A percentile compares a stretch with the other conserved stretches of the same genome.
Conservation (phyloP, 37 sponge, comb jelly and placozoan species). For the Geodia barretti region DNA sequence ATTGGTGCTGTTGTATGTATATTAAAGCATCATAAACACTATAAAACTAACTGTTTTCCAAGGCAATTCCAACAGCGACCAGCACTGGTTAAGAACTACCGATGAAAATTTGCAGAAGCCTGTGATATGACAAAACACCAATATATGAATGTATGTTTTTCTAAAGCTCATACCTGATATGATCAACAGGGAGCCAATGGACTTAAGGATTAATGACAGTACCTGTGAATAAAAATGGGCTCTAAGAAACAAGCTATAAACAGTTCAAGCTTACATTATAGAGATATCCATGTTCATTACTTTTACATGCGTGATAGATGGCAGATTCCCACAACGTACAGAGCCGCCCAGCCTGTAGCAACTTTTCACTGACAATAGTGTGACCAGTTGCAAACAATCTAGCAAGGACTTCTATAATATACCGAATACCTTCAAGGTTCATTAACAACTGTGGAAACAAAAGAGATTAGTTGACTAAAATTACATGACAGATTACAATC, state of each 20-base stretch:
- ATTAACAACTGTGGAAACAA: neutral
- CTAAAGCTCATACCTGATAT: neutral
- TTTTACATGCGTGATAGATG: neutral
- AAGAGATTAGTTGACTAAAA: neutral
- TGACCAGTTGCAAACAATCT: neutral
- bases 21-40: neutral
- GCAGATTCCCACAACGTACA: neutral
- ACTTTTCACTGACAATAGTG: neutral
- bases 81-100: neutral
- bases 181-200: neutral
- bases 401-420: neutral
- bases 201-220: neutral
- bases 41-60: neutral
- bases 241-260: neutral
- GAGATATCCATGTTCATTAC: neutral
- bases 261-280: neutral
- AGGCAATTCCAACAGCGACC: neutral
- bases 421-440: neutral
- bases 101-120: neutral
- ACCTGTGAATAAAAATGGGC: neutral
- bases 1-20: neutral
- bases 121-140: neutral
- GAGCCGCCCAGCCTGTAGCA: neutral
- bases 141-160: neutral
- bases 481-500: neutral